Percentiles rank a stretch among this genome's conserved stretches.
Evolutionary conservation across 2,888 invertebrate species (phyloP).

Genomic region (Tortricodes alternella): DNA sequence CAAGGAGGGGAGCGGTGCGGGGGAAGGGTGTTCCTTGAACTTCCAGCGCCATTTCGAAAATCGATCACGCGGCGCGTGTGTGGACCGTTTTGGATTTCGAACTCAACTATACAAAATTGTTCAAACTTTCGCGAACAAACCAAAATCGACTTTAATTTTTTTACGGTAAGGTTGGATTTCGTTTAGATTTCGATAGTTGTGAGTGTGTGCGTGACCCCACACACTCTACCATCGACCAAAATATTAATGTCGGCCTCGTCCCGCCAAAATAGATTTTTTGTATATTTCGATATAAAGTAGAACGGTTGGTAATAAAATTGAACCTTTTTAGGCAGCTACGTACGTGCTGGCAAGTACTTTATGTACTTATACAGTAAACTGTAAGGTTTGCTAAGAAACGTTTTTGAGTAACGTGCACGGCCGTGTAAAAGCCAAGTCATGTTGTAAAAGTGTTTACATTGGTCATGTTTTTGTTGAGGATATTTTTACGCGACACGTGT

Average conservation of each 20-base stretch:
- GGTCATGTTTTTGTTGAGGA: constrained; percentile 12
- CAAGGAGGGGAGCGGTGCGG: constrained; percentile 47
- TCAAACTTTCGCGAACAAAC: constrained; percentile 36
- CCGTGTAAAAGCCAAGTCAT: constrained; percentile 11
- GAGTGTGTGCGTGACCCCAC: constrained; percentile 43
- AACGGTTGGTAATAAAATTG: constrained; percentile 34
- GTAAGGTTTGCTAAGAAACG: constrained; percentile 1
- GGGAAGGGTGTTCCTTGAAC: constrained; percentile 46
- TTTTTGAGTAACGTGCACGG: constrained; percentile 12
- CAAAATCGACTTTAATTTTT: constrained; percentile 33
- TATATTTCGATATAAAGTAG: constrained; percentile 34
- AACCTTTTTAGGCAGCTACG: constrained; percentile 21
- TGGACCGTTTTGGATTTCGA: constrained; percentile 69
- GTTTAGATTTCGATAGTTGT: constrained; percentile 24
- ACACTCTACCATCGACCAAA: constrained; percentile 52
- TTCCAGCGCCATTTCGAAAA: constrained; percentile 68
- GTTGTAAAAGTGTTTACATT: constrained; percentile 19
- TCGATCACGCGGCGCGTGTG: constrained; percentile 76
- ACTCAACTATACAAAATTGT: constrained; percentile 49
- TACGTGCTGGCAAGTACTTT: background rate
- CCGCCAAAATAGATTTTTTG: constrained; percentile 62
- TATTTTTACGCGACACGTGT: constrained; percentile 20
- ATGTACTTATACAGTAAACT: background rate
- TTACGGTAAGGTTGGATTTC: constrained; percentile 31
- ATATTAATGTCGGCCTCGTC: constrained; percentile 58